Evolutionary conservation across 2,888 invertebrate genomes (phyloP).

Genomic region (Crepidodera aurea): DNA sequence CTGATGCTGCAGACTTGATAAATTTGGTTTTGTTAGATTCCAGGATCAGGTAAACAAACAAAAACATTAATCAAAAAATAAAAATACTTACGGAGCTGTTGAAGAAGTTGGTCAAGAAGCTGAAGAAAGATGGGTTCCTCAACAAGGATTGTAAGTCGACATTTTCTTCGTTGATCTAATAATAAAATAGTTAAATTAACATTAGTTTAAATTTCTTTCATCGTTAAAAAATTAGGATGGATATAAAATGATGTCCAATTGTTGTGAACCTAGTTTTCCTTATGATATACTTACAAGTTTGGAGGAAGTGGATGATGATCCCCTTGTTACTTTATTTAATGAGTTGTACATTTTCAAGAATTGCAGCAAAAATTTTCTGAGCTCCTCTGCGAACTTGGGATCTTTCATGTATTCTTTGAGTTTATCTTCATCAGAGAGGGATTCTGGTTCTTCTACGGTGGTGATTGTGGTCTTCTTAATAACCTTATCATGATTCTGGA

Average conservation of each 20-base stretch:
- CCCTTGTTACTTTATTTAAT: background rate
- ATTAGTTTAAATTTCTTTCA: too few relatives aligned
- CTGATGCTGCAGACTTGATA: too few relatives aligned
- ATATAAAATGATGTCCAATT: too few relatives aligned
- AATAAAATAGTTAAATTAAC: too few relatives aligned
- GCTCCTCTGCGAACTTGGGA: slow-evolving; percentile 18
- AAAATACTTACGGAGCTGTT: background rate
- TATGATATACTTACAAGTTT: slow-evolving; percentile 1
- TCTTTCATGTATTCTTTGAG: slow-evolving; percentile 23
- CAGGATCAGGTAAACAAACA: too few relatives aligned
- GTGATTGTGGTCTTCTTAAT: slow-evolving; percentile 5
- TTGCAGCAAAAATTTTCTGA: slow-evolving; percentile 26
- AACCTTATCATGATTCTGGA: background rate
- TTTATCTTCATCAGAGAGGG: background rate
- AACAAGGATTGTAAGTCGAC: background rate
- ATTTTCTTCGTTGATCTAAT: slow-evolving; percentile 8
- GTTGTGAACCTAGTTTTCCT: too few relatives aligned
- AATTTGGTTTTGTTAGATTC: background rate
- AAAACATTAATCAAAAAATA: background rate
- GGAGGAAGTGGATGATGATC: background rate
- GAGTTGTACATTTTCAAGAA: slow-evolving; percentile 16
- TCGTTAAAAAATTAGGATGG: too few relatives aligned
- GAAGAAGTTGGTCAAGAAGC: slow-evolving; percentile 4
- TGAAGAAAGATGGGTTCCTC: slow-evolving; percentile 9
- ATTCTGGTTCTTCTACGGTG: background rate